Conservation (phyloP, 2,113 vertebrate species). For the Parotia lawesii region DNA sequence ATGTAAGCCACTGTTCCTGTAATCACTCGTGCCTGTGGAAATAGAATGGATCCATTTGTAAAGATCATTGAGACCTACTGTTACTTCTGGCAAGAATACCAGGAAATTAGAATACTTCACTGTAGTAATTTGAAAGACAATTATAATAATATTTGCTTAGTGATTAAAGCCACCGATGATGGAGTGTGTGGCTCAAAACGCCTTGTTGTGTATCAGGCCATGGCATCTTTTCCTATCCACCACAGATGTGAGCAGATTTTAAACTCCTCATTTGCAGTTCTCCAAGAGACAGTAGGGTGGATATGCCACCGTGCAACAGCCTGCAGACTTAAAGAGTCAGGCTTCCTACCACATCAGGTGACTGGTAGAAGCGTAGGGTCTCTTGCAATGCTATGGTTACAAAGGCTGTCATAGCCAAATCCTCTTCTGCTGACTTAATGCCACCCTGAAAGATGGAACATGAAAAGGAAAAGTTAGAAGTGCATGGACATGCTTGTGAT, state of each 20-base stretch:
- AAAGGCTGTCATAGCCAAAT: slow-evolving; percentile 69
- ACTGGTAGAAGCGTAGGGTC: neutral
- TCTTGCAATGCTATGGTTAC: slow-evolving; percentile 61
- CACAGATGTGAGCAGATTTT: neutral
- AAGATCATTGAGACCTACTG: neutral
- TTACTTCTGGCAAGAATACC: neutral
- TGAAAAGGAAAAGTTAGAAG: neutral
- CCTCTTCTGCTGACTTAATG: slow-evolving; percentile 40
- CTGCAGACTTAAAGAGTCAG: neutral
- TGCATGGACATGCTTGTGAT: rapidly evolving
- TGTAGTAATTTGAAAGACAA: neutral
- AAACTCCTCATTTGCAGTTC: neutral
- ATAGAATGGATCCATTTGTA: neutral
- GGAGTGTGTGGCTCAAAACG: rapidly evolving
- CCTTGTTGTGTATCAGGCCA: neutral
- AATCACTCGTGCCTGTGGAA: slow-evolving; percentile 43
- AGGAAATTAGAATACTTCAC: neutral
- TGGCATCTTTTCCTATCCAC: neutral
- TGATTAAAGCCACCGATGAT: neutral
- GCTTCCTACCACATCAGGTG: slow-evolving; percentile 55
- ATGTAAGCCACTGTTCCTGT: slow-evolving; percentile 65
- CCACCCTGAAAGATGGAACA: slow-evolving; percentile 54
- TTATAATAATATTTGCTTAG: neutral
- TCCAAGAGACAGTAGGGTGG: neutral
- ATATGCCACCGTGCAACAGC: neutral